phyloP scores from a whole-genome alignment of 2,888 invertebrate genomes.

The Conchocele bisecta region DNA sequence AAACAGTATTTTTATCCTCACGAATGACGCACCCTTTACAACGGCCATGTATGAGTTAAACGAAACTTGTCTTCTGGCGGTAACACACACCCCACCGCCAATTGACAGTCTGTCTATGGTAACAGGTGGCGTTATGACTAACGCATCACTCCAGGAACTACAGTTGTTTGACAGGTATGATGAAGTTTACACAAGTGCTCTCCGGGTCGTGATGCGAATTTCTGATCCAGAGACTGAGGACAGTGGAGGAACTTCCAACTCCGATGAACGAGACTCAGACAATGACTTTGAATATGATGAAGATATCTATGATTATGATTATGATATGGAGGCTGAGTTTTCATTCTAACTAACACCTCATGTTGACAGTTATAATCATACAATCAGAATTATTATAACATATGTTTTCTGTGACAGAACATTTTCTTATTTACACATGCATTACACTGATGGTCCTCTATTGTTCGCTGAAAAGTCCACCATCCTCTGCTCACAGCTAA shows the following conservation, averaged over 20 bases:
- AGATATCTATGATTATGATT: constrained; percentile 80
- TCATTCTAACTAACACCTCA: too few species aligned
- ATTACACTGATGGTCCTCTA: too few species aligned
- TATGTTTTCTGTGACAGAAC: too few species aligned
- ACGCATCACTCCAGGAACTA: constrained; percentile 61
- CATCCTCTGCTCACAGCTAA: too few species aligned
- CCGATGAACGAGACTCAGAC: constrained; percentile 76
- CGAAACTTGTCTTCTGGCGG: constrained; percentile 68
- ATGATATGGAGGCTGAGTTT: constrained; percentile 68
- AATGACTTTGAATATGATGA: constrained; percentile 81
- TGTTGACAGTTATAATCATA: too few species aligned
- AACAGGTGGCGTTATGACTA: constrained; percentile 68
- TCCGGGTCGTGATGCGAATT: constrained; percentile 73
- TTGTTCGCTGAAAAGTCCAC: too few species aligned
- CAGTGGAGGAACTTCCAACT: constrained; percentile 74
- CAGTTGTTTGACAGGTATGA: constrained; percentile 73
- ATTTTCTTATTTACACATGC: too few species aligned
- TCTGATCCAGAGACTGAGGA: constrained; percentile 78
- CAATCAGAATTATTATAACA: too few species aligned
- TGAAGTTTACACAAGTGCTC: constrained; percentile 74
- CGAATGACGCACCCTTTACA: constrained; percentile 78
- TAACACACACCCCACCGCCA: constrained; percentile 78
- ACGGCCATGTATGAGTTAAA: constrained; percentile 76
- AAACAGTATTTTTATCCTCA: constrained; percentile 73
- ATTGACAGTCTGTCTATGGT: constrained; percentile 79